A percentile compares a stretch with the other conserved stretches of the same genome.
phyloP scores from a whole-genome alignment of 2,113 vertebrate species.

The Albula glossodonta region DNA sequence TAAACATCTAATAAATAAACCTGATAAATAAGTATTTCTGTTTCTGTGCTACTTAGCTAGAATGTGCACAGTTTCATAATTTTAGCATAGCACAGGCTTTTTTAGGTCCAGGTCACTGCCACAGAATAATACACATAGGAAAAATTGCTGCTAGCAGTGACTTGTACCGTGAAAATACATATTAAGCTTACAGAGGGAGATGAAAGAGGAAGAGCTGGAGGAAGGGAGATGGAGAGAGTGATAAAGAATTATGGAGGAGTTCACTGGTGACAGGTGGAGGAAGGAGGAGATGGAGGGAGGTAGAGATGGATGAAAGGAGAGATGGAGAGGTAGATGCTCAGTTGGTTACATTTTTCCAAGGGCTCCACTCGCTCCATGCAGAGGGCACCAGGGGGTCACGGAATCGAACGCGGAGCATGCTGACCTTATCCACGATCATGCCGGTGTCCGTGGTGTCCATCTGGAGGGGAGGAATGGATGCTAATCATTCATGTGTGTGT shows the following conservation, averaged over 20 bases:
- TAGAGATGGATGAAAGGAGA: constrained; percentile 28
- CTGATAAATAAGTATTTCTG: not conserved
- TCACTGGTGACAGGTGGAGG: not conserved
- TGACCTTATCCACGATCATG: constrained; percentile 50
- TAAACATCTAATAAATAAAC: not conserved
- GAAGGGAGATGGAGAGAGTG: not conserved
- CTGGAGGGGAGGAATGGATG: constrained; percentile 23
- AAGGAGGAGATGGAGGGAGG: not conserved
- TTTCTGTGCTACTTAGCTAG: not conserved
- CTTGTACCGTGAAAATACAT: not conserved
- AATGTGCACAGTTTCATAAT: not conserved
- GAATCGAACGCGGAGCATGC: constrained; percentile 62
- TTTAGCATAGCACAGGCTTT: too few species aligned
- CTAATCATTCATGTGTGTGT: not conserved
- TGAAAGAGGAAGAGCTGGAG: too few species aligned
- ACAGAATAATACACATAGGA: not conserved
- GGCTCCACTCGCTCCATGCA: constrained; percentile 69
- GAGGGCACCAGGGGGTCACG: constrained; percentile 64
- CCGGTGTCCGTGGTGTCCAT: not conserved
- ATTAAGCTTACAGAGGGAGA: not conserved
- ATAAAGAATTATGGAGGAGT: not conserved
- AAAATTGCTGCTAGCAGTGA: not conserved
- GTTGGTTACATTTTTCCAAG: constrained; percentile 68
- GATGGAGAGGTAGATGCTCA: constrained; percentile 35
- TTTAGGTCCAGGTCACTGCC: not conserved